Conservation (phyloP, 1,140 invertebrate genomes). For the Anagrus nilaparvatae region DNA sequence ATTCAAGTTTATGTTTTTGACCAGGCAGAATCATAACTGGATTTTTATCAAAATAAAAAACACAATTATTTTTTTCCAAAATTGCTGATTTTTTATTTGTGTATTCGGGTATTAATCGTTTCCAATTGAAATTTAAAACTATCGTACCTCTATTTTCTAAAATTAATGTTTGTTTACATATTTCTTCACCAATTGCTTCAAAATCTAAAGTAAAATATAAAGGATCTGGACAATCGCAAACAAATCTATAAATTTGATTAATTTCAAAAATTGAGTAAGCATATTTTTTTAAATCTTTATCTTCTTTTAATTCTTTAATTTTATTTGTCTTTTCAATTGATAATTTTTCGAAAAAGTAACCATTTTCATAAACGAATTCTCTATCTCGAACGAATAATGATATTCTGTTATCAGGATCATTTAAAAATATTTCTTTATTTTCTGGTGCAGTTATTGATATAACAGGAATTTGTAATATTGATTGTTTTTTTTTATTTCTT, state of each 20-base stretch:
- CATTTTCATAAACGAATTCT: slow-evolving; percentile 14
- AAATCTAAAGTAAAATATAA: slow-evolving; percentile 22
- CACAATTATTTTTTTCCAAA: not conserved
- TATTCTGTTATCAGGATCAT: slow-evolving; percentile 4
- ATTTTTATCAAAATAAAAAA: slow-evolving; percentile 31
- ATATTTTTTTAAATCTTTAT: not conserved
- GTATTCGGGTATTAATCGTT: not conserved
- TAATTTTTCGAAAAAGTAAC: slow-evolving; percentile 6
- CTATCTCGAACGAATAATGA: slow-evolving; percentile 20
- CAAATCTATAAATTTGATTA: not conserved
- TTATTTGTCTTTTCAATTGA: not conserved
- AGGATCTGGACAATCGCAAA: not conserved
- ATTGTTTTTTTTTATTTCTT: not conserved
- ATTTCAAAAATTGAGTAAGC: slow-evolving; percentile 4
- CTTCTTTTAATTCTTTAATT: not conserved
- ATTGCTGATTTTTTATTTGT: not conserved
- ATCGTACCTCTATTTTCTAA: slow-evolving; percentile 26
- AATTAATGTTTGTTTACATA: slow-evolving; percentile 12
- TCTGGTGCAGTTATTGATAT: slow-evolving; percentile 13
- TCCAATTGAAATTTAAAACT: slow-evolving; percentile 9
- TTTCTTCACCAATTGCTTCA: not conserved
- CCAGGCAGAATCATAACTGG: slow-evolving; percentile 22
- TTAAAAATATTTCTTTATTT: not conserved
- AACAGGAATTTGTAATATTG: slow-evolving; percentile 7
- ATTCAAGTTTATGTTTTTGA: slow-evolving; percentile 14